Evolutionary conservation across 1,140 invertebrate genomes (phyloP), one percentile per base, ranked within the genome.

Genomic region (Stegodyphus mimosarum): DNA sequence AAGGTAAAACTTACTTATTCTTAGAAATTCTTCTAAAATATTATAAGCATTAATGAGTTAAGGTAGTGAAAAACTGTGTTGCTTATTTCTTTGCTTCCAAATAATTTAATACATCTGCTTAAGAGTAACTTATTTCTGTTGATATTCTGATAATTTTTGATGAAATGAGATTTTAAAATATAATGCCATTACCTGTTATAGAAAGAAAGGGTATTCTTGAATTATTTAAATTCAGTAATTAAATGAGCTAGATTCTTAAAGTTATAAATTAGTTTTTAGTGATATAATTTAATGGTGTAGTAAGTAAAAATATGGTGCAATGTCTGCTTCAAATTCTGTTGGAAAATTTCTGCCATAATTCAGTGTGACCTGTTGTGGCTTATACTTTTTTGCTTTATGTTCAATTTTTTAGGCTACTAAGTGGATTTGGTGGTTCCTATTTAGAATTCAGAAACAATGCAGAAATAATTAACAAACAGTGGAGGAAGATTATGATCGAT

Each of bases 401-500:
- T 71, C 4, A 13, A 69, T 72, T 89, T 91, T 92, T 81, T 88
- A 94, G 95, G 90, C 89, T 94, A 90, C 91, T 91, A 83, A 92
- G 89, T 88, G 92, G 91, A 88, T 80, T 88, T 11, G 90, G 89
- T 80, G 93, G 94, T 5, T 91, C 93, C 87, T 92, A 94, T 88
- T 93, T 91, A 88, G 94, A 94, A 88, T 92, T 93, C 74, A 93
- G 93, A 6, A 92, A 91, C 85, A 89, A 88, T 76, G 88, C 89
- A 69, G 86, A 87, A 9, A 7, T 81, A n/a, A 15, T 92, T 53
- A 90, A 92, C 9, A 97, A 96, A 90, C 93, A 96, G 89, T 94
- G 96, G 91, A 92, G 94, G 7, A 94, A 94, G 89, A 93, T 98
- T 51, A 94, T 95, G 87, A 93, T 98, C 18, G 94, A 97, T 87